These are phyloP conservation scores for Agrilus mali DNA, from an alignment of 2,888 invertebrate species.

Conservation along the genomic window DNA sequence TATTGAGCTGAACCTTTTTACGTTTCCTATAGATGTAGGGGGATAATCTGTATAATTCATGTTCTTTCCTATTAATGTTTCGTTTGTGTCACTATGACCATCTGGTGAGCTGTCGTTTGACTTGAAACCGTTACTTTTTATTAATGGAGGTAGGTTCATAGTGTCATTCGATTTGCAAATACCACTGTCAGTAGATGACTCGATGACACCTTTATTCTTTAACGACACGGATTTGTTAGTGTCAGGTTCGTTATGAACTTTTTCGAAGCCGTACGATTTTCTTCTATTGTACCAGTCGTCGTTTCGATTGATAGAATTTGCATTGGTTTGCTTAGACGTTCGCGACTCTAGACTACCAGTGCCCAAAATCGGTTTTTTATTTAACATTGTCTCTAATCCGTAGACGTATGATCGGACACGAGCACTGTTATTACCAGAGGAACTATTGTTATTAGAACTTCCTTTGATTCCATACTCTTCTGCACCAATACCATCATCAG, in stretches of 20 bases:
- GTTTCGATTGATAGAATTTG: slow-evolving; percentile 24
- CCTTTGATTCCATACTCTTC: slow-evolving; percentile 23
- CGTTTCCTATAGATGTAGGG: slow-evolving; percentile 8
- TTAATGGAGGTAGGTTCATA: slow-evolving; percentile 31
- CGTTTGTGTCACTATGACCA: slow-evolving; percentile 4
- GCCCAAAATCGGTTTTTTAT: slow-evolving; percentile 25
- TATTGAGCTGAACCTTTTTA: slow-evolving; percentile 17
- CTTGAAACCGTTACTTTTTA: slow-evolving; percentile 22
- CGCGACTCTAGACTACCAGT: slow-evolving; percentile 38
- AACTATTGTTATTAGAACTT: slow-evolving; percentile 20
- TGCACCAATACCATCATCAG: slow-evolving; percentile 37
- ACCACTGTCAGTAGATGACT: slow-evolving; percentile 69
- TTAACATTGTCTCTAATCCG: slow-evolving; percentile 32
- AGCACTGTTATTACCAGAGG: slow-evolving; percentile 13
- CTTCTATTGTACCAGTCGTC: slow-evolving; percentile 62
- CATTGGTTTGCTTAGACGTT: slow-evolving; percentile 28
- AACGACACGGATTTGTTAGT: slow-evolving; percentile 23
- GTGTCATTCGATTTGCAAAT: slow-evolving; percentile 61
- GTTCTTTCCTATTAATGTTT: not conserved
- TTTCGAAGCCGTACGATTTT: slow-evolving; percentile 67
- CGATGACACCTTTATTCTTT: slow-evolving; percentile 44
- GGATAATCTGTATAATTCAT: too few relatives aligned
- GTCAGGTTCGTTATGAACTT: slow-evolving; percentile 30
- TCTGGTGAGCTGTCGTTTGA: slow-evolving; percentile 21
- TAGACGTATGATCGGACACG: slow-evolving; percentile 35